Evolutionary conservation across 1,140 invertebrate species (phyloP).

Genomic region (Panagrolaimus sp.): DNA sequence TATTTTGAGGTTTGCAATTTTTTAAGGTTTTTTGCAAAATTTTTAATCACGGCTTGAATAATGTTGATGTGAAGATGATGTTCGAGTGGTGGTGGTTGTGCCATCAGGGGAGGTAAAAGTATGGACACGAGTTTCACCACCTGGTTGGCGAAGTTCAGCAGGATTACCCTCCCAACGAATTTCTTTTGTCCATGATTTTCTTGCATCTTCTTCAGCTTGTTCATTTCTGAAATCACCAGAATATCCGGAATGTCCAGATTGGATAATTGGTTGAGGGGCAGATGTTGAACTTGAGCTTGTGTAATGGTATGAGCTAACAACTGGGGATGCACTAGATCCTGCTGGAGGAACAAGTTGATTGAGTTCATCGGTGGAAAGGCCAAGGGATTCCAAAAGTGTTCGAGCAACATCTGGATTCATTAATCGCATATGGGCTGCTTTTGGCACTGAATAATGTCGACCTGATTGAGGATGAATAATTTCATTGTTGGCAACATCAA

Average conservation of each 20-base stretch:
- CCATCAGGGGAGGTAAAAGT: slow-evolving; percentile 26
- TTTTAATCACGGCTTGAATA: too few species aligned
- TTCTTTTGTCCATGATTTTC: slow-evolving; percentile 30
- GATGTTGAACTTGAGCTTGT: neutral
- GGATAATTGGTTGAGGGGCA: slow-evolving; percentile 18
- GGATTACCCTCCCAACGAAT: slow-evolving; percentile 47
- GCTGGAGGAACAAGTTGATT: slow-evolving; percentile 16
- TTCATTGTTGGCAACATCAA: slow-evolving; percentile 52
- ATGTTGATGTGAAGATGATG: slow-evolving; percentile 1
- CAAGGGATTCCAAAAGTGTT: slow-evolving; percentile 44
- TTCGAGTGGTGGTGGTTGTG: slow-evolving; percentile 29
- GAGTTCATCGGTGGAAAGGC: slow-evolving; percentile 41
- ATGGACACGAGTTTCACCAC: slow-evolving; percentile 11
- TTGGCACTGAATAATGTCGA: slow-evolving; percentile 49
- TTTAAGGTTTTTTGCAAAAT: too few species aligned
- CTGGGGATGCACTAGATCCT: neutral
- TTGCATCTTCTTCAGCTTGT: neutral
- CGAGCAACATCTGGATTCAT: slow-evolving; percentile 45
- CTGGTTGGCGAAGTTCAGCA: slow-evolving; percentile 35
- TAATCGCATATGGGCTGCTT: slow-evolving; percentile 58
- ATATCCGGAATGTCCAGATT: neutral
- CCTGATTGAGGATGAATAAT: slow-evolving; percentile 48
- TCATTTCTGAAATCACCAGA: neutral
- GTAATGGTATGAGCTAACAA: neutral
- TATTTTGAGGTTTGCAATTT: too few species aligned